phyloP scores from a whole-genome alignment of 2,797 vertebrate genomes.

The Pangasius sanitwongsei region DNA sequence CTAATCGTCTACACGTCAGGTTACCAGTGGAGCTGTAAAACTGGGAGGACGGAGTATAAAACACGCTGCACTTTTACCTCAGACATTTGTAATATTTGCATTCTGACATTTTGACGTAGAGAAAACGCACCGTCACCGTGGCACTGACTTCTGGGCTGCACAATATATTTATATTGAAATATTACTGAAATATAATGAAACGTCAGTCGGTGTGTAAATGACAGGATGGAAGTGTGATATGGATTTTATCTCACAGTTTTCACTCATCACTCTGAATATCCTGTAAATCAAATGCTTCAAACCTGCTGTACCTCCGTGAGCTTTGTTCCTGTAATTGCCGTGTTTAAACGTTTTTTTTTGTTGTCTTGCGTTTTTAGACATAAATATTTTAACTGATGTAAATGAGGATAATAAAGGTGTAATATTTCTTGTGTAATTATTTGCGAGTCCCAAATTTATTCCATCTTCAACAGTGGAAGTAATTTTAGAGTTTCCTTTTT shows the following conservation, averaged over 20 bases:
- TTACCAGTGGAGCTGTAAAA: not conserved
- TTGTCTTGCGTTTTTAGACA: not conserved
- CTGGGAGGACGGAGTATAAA: not conserved
- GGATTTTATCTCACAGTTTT: not conserved
- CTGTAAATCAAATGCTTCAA: not conserved
- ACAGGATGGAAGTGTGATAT: not conserved
- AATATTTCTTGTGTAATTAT: not conserved
- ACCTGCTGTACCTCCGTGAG: not conserved
- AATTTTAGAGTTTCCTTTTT: not conserved
- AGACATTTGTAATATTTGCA: not conserved
- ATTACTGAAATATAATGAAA: not conserved
- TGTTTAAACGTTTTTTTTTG: not conserved
- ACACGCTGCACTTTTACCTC: not conserved
- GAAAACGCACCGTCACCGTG: not conserved
- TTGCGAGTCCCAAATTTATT: not conserved
- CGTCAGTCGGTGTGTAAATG: not conserved
- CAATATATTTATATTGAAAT: not conserved
- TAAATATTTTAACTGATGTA: not conserved
- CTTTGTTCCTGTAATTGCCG: not conserved
- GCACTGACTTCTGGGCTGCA: not conserved
- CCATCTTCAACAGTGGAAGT: not conserved
- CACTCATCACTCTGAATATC: not conserved
- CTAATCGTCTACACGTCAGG: not conserved
- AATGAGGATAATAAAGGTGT: slow-evolving; percentile 4
- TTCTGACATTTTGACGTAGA: not conserved